phyloP scores from a whole-genome alignment of 2,888 invertebrate species.

The Drosophila cognata region DNA sequence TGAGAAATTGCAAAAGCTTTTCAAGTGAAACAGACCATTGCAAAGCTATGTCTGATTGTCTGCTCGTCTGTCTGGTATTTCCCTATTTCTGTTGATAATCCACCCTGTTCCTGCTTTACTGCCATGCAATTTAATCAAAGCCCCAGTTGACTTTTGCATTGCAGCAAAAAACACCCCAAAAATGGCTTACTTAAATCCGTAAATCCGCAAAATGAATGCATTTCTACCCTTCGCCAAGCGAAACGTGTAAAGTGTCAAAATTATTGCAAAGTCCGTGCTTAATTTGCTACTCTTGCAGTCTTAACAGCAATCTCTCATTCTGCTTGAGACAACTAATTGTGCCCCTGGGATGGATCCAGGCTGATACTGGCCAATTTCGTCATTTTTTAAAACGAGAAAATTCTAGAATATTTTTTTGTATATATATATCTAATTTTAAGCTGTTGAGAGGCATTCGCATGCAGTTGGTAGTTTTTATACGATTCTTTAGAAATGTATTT shows the following conservation, averaged over 20 bases:
- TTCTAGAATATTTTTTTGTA: neutral
- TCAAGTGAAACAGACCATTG: neutral
- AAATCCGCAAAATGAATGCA: constrained; percentile 6
- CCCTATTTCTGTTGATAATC: neutral
- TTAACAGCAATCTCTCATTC: neutral
- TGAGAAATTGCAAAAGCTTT: constrained; percentile 27
- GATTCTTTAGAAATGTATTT: constrained; percentile 9
- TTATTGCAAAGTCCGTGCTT: constrained; percentile 9
- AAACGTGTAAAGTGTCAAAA: constrained; percentile 13
- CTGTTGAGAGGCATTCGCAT: neutral
- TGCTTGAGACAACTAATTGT: neutral
- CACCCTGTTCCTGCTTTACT: constrained; percentile 1
- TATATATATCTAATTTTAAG: constrained; percentile 2
- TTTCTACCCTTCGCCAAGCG: constrained; percentile 14
- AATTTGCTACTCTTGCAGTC: neutral
- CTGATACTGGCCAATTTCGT: neutral
- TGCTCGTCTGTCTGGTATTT: neutral
- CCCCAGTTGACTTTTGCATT: constrained; percentile 5
- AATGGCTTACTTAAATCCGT: neutral
- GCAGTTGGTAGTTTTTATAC: neutral
- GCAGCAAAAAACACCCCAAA: constrained; percentile 13
- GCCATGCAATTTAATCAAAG: constrained; percentile 4
- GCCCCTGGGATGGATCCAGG: neutral
- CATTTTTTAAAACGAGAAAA: neutral
- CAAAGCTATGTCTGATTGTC: neutral